phyloP scores from a whole-genome alignment of 2,113 vertebrate species.

The Otis tarda region DNA sequence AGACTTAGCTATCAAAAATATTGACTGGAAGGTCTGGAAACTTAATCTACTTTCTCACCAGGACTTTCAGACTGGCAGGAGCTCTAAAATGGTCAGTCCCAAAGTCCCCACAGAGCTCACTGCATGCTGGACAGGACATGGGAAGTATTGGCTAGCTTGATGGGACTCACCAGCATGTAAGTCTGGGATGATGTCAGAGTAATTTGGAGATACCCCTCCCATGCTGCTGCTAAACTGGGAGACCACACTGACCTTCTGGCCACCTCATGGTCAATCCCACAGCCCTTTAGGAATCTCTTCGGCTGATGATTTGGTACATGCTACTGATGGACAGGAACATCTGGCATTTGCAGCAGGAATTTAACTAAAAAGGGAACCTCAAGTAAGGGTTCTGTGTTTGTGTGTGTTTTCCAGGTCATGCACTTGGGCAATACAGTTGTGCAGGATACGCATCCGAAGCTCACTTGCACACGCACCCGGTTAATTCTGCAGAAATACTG shows the following conservation, averaged over 20 bases:
- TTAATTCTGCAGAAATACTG: neutral
- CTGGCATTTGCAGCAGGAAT: neutral
- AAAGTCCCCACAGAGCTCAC: neutral
- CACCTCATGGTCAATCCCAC: neutral
- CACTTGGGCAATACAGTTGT: neutral
- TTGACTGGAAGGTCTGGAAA: neutral
- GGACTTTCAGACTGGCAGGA: neutral
- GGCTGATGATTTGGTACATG: neutral
- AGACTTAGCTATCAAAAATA: slow-evolving; percentile 8
- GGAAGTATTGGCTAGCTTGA: neutral
- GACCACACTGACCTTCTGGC: neutral
- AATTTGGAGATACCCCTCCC: neutral
- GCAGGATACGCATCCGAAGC: neutral
- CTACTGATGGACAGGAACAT: neutral
- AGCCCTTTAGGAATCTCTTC: neutral
- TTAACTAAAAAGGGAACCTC: neutral
- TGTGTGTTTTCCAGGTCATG: neutral
- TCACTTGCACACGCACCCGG: neutral
- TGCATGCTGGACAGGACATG: neutral
- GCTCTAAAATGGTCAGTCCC: neutral
- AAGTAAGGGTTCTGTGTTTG: neutral
- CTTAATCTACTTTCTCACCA: neutral
- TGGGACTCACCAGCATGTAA: neutral
- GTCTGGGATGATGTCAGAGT: neutral
- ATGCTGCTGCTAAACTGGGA: neutral